Evolutionary conservation across 2,113 vertebrate species (phyloP), one percentile per base, ranked within the genome.

Genomic region (Rhinogobius similis): DNA sequence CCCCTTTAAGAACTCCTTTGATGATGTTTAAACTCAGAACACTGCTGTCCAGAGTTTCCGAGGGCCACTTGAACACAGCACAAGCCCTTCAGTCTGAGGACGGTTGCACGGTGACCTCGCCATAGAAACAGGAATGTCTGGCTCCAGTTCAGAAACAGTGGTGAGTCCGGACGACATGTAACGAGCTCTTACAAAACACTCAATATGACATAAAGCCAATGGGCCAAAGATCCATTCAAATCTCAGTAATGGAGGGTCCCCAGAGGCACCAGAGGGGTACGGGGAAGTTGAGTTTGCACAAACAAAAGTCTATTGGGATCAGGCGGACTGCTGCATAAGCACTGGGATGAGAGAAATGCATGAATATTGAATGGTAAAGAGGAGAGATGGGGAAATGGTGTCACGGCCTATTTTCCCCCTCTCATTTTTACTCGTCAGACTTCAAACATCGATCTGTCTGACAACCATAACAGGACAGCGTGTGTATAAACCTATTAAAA

Each of bases 71-170:
- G 77, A 78, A 67, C 63, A 55, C 65, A 41, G 20, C 26, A 63
- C 21, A 48, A 63, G 24, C 52, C 59, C 44, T 66, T 77, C 67
- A 83, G 79, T 81, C 72, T 44, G 78, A 69, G 56, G 52, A 62
- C 29, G 1, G 86, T 86, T 77, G 29, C 78, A 61, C 27, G 52
- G 80, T 74, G 73, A 87, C 77, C 41, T 41, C 8, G 38, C 73
- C 72, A 59, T 32, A 75, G 67, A 61, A 68, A 79, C 39, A 0
- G 79, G 87, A 89, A 90, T 89, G 83, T 84, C 75, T 90, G 87
- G 87, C 86, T 12, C 0, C 46, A 66, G 70, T 67, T 87, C 79
- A 86, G 72, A 76, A 75, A 41, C 84, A 81, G 82, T 78, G 32
- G 84, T 67, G 70, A 63, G 63, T 18, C 16, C 11, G 70, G 74